Conservation (phyloP, 2,113 vertebrate genomes). For the Thalassarche chlororhynchos region DNA sequence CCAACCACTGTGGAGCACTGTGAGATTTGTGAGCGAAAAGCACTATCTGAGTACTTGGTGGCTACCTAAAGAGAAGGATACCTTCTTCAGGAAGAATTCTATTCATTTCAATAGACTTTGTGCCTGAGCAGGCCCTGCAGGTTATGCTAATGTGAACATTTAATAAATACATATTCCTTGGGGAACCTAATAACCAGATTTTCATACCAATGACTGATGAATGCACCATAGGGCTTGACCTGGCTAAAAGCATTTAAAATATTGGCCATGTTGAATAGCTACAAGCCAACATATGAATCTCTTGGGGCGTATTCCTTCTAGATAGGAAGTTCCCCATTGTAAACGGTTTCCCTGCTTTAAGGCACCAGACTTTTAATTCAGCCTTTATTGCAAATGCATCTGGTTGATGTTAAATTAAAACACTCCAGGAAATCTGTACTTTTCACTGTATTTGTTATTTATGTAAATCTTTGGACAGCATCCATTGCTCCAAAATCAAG, state of each 20-base stretch:
- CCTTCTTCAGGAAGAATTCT: background rate
- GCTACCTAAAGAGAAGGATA: background rate
- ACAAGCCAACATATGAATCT: background rate
- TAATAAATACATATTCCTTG: background rate
- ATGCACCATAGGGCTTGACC: background rate
- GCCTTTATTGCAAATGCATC: background rate
- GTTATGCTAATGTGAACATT: background rate
- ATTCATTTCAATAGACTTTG: background rate
- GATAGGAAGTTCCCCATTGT: background rate
- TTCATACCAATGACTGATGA: background rate
- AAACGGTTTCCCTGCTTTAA: slow-evolving; percentile 1
- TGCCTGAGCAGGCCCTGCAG: background rate
- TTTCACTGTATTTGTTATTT: slow-evolving; percentile 27
- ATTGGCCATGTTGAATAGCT: background rate
- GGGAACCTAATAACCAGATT: background rate
- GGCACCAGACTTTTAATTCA: slow-evolving; percentile 7
- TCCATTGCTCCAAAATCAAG: background rate
- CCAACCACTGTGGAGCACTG: background rate
- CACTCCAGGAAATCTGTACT: background rate
- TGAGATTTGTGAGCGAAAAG: background rate
- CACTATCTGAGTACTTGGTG: background rate
- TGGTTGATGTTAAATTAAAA: slow-evolving; percentile 28
- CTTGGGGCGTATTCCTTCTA: background rate
- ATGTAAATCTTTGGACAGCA: slow-evolving; percentile 15
- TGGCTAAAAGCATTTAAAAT: background rate